These are phyloP conservation scores for Hetaerina americana DNA, from an alignment of 1,140 invertebrate genomes.

Conservation along the genomic window DNA sequence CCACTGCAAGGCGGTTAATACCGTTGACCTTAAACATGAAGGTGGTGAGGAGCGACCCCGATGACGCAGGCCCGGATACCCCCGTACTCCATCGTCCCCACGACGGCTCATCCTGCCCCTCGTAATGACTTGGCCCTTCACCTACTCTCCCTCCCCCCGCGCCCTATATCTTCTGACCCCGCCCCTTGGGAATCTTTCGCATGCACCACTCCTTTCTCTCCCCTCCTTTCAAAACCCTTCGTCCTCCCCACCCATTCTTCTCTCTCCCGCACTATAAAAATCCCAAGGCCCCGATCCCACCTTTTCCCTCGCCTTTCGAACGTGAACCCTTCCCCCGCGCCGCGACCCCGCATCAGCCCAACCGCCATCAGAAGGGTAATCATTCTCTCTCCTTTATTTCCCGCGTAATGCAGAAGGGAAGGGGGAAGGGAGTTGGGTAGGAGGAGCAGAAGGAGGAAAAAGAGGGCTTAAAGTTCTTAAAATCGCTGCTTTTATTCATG, in stretches of 20 bases:
- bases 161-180: not conserved
- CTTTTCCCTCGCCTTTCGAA: not conserved
- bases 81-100: not conserved
- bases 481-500: not conserved
- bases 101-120: no score
- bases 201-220: not conserved
- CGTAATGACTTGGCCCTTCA: no score
- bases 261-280: not conserved
- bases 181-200: not conserved
- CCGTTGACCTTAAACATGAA: no score
- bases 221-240: not conserved
- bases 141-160: no score
- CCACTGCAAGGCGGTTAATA: no score
- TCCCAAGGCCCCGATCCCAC: not conserved
- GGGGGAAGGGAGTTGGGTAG: conserved; percentile 1
- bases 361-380: no score
- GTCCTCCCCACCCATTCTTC: not conserved
- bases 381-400: not conserved
- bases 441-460: not conserved
- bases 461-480: conserved; percentile 4
- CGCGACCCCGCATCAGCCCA: no score
- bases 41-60: not conserved
- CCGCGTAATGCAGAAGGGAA: not conserved
- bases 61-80: not conserved
- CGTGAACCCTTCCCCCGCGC: no score